phyloP scores from a whole-genome alignment of 2,888 invertebrate genomes.

The Dryomyza anilis region DNA sequence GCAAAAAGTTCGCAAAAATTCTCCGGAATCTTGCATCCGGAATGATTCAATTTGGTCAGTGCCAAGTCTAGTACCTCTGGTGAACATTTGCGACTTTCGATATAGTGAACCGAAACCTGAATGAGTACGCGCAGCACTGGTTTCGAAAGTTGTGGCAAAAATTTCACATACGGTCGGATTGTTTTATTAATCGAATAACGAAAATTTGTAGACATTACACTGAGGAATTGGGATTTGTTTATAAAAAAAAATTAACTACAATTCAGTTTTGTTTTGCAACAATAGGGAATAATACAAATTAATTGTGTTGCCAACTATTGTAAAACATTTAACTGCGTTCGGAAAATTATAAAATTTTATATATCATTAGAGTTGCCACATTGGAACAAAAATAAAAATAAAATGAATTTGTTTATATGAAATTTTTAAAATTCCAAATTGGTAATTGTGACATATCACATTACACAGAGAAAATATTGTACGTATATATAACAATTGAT shows the following conservation, averaged over 20 bases:
- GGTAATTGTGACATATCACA: too few relatives aligned
- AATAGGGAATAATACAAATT: too few relatives aligned
- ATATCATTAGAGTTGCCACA: too few relatives aligned
- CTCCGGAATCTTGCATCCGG: conserved; percentile 59
- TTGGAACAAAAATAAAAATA: too few relatives aligned
- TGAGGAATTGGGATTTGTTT: conserved; percentile 9
- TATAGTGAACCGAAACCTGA: conserved; percentile 61
- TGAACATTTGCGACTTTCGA: conserved; percentile 59
- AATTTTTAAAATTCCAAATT: too few relatives aligned
- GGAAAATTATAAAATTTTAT: too few relatives aligned
- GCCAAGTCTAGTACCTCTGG: conserved; percentile 59
- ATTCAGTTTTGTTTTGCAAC: too few relatives aligned
- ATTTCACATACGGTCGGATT: conserved; percentile 54
- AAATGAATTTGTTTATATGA: too few relatives aligned
- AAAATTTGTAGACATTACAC: conserved; percentile 56
- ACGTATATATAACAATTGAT: too few relatives aligned
- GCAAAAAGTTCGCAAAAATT: conserved; percentile 64
- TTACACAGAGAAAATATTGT: too few relatives aligned
- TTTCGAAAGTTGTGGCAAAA: conserved; percentile 56
- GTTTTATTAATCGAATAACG: conserved; percentile 54
- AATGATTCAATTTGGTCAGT: conserved; percentile 57
- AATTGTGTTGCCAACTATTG: not conserved
- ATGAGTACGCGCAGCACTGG: conserved; percentile 59
- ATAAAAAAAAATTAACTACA: too few relatives aligned
- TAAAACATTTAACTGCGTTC: too few relatives aligned